Evolutionary conservation across 1,140 invertebrate genomes (phyloP), one percentile per base, ranked within the genome.

Genomic region (Chrysoperla carnea): DNA sequence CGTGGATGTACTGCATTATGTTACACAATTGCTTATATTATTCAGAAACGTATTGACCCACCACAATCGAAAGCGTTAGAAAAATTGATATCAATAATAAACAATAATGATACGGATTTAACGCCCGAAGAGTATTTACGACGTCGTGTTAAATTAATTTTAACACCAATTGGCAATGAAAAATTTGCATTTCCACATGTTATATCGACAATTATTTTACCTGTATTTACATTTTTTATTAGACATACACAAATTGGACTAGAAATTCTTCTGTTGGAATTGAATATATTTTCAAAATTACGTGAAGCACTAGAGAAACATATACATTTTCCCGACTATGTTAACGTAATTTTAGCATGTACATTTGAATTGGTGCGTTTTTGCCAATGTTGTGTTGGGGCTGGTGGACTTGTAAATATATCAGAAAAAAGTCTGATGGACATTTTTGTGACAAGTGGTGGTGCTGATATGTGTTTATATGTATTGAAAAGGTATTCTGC

Each of bases 1-100:
- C 48, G 54, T 44, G 52, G 53, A 9, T 57, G 55, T 36, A 58
- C 55, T 8, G 55, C 58, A 4, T 41, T 61, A 14, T 61, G 58
- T 46, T 60, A 60, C 43, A 50, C 53, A 12, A 33, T 33, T 12
- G 31, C 31, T 33, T 33, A 33, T 12, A 6, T 33, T 12, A 12
- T 33, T 12, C 42, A 47, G 23, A 51, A 51, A 29, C 36, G 38
- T n/a, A 27, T 47, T 35, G 31, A 31, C n/a, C 28, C 17, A 11
- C 28, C 42, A 2, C 43, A 44, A 9, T 23, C 17, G 17, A 23
- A 31, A 14, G 29, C 48, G 11, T n/a, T 49, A 9, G 39, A 49
- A 37, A 9, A 9, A 8, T 31, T 49, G 2, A 31, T 49, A 15
- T 33, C 28, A 8, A 41, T 38, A 3, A 29, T 49, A 1, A 45